phyloP scores from a whole-genome alignment of 2,113 vertebrate species.

The Plestiodon gilberti region DNA sequence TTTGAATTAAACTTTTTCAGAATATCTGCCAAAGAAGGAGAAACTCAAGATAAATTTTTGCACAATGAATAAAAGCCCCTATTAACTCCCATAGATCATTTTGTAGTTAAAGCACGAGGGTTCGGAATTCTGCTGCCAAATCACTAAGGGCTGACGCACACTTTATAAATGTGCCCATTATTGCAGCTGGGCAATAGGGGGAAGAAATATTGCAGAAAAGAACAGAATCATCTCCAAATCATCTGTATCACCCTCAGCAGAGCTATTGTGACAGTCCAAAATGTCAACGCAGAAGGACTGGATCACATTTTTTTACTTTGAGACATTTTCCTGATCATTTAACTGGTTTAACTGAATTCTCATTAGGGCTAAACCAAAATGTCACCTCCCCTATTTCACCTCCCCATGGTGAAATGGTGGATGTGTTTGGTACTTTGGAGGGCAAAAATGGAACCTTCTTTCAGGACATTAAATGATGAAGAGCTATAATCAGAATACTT shows the following conservation, averaged over 20 bases:
- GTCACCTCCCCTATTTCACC: too few species aligned
- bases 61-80: neutral
- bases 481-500: neutral
- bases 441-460: too few species aligned
- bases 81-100: fast-evolving
- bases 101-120: neutral
- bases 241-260: slow-evolving; percentile 15
- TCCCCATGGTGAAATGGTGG: too few species aligned
- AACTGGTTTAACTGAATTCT: slow-evolving; percentile 3
- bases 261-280: neutral
- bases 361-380: too few species aligned
- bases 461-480: neutral
- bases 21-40: slow-evolving; percentile 82
- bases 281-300: slow-evolving; percentile 27
- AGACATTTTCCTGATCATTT: slow-evolving; percentile 22
- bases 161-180: neutral
- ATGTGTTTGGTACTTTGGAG: too few species aligned
- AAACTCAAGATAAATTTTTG: neutral
- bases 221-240: slow-evolving; percentile 1
- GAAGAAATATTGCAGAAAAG: neutral
- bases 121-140: neutral
- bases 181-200: neutral
- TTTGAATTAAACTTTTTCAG: slow-evolving; percentile 89
- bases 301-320: slow-evolving; percentile 25
- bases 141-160: neutral